Base-by-base conservation (phyloP, 2,113 vertebrate species). In the Chauna torquata region DNA sequence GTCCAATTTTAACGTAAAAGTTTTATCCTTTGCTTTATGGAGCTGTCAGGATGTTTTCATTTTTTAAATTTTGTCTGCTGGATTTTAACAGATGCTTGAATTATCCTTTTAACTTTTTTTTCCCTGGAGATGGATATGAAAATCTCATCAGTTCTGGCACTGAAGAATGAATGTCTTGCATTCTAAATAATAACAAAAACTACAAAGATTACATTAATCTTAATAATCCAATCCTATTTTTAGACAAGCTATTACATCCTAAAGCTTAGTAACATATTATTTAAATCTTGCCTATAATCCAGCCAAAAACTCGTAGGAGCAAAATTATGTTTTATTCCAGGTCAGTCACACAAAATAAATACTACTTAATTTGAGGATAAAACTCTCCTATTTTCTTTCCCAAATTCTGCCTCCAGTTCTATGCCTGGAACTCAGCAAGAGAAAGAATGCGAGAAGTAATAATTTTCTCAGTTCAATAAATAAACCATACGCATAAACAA, bases 221-320 rank as follows among this genome's bases (percentile, higher is more conserved):
- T 95, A 95, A 96, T 93, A 96, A 97, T 92, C 93, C 94, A 95
- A 97, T 91, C 83, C 92, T 93, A 94, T 86, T 94, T 96, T 97
- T 96, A 97, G 96, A 85, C 66, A 89, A 74, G 58, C 52, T 82
- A 94, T 82, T 96, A 88, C 84, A 93, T 81, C 54, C 91, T 70
- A 93, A 92, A 96, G 91, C 80, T 96, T 96, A 97, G 85, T 87
- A 88, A 88, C 74, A 52, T 92, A 86, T 96, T 90, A 95, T 92
- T 96, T 97, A 96, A 96, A 94, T 79, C 90, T 95, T 88, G 94
- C 24, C 45, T 70, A 91, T 97, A 96, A 97, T 96, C 95, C 92
- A 92, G 24, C 14, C 77, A 74, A 78, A 93, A 91, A 93, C n/a
- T 84, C 3, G 0, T 36, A 71, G 16, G 25, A 94, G 28, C 45